phyloP scores from a whole-genome alignment of 2,797 vertebrate genomes.

The Enteromius unitaeniatus region DNA sequence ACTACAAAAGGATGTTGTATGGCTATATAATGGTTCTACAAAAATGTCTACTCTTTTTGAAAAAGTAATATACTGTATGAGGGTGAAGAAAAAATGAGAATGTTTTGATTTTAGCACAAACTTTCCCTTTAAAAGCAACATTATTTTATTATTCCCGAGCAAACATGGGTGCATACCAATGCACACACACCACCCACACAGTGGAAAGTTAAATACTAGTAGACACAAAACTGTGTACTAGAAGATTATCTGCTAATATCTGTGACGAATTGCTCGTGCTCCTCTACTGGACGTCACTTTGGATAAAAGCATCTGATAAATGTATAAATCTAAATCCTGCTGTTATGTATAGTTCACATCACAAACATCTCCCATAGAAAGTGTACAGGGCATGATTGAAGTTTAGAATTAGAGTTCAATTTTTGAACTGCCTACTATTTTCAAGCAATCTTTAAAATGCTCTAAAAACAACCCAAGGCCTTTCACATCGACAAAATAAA shows the following conservation, averaged over 20 bases:
- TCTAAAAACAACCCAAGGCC: slow-evolving; percentile 10
- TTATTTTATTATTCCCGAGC: background rate
- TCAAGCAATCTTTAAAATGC: background rate
- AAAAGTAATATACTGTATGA: background rate
- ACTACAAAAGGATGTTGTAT: background rate
- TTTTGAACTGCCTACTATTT: background rate
- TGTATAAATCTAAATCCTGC: background rate
- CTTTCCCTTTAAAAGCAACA: no score
- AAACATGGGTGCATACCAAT: background rate
- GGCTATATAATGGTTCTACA: background rate
- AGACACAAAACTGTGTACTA: background rate
- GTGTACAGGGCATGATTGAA: background rate
- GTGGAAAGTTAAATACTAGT: background rate
- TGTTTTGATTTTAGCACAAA: no score
- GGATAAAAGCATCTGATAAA: background rate
- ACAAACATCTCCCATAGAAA: background rate
- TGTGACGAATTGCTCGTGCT: background rate
- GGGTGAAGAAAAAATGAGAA: background rate
- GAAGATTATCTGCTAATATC: background rate
- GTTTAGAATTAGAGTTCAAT: background rate
- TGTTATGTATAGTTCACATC: background rate
- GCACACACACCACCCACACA: background rate
- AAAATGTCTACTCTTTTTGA: background rate
- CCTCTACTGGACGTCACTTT: background rate
- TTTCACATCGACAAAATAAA: background rate